These are phyloP conservation scores for Drosophila sp. DNA, from an alignment of 1,140 invertebrate species.

Conservation along the genomic window DNA sequence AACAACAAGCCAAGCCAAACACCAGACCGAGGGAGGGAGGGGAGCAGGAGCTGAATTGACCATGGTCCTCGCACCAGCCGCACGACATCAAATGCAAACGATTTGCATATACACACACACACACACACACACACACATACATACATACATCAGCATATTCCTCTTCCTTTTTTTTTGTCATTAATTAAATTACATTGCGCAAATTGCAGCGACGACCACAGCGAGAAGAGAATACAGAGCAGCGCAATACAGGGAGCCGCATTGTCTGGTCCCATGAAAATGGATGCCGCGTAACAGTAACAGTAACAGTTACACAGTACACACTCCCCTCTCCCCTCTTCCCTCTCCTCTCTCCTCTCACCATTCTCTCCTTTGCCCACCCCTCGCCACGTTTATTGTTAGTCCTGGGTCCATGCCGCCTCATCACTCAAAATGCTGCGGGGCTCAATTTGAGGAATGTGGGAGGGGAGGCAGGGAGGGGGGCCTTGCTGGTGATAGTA, in stretches of 20 bases:
- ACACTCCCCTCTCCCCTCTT: neutral
- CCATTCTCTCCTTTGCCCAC: neutral
- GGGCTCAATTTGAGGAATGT: neutral
- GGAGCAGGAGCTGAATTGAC: neutral
- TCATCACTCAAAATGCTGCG: conserved; percentile 13
- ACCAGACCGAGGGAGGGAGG: neutral
- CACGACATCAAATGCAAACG: conserved; percentile 50
- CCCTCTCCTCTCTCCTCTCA: neutral
- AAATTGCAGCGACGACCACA: conserved; percentile 68
- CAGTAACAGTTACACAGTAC: conserved; percentile 31
- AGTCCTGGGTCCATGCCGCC: conserved; percentile 22
- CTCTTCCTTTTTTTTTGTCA: conserved; percentile 63
- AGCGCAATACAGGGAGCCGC: conserved; percentile 14
- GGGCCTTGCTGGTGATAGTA: neutral
- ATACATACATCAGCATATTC: neutral
- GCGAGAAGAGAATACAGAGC: conserved; percentile 20
- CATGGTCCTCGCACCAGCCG: conserved; percentile 12
- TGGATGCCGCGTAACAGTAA: conserved; percentile 27
- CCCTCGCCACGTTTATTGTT: neutral
- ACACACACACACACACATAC: neutral
- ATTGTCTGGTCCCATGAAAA: conserved; percentile 14
- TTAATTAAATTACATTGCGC: conserved; percentile 83
- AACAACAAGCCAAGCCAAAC: conserved; percentile 7
- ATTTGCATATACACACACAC: conserved; percentile 54
- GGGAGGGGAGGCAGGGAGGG: neutral